A percentile compares a stretch with the other conserved stretches of the same genome.
These are phyloP conservation scores for Saimiri boliviensis DNA, from an alignment of 2,113 vertebrate species.

Conservation along the genomic window DNA sequence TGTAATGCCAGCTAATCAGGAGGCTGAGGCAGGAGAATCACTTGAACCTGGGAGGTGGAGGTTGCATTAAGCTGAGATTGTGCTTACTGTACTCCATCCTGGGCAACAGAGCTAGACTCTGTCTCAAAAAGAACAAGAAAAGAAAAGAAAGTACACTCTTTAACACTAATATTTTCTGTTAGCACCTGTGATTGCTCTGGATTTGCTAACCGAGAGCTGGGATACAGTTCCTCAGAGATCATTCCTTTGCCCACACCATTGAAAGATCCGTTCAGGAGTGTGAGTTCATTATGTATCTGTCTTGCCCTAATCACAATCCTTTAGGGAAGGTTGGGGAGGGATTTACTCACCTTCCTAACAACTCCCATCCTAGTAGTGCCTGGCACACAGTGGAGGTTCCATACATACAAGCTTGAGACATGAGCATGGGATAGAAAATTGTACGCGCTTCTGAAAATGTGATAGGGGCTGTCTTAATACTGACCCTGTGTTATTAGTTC, in stretches of 20 bases:
- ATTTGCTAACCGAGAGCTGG: neutral
- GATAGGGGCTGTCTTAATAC: neutral
- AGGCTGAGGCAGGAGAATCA: too few species aligned
- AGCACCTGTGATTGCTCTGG: neutral
- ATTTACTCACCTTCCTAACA: neutral
- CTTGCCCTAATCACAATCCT: neutral
- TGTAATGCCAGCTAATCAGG: too few species aligned
- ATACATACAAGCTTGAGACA: neutral
- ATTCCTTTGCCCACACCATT: neutral
- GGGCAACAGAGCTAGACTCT: too few species aligned
- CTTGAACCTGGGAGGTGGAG: too few species aligned
- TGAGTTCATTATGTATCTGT: neutral
- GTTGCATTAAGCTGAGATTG: too few species aligned
- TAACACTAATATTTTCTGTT: neutral
- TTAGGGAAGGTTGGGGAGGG: neutral
- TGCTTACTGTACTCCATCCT: too few species aligned
- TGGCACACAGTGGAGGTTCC: neutral
- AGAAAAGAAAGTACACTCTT: neutral
- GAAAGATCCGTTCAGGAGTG: neutral
- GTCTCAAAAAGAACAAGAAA: neutral
- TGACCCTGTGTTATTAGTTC: neutral
- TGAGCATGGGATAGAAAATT: neutral
- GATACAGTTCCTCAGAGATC: neutral
- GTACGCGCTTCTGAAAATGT: neutral
- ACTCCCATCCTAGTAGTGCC: neutral